Base-by-base conservation (phyloP, 1,140 invertebrate genomes). In the Drosophila mayri region DNA sequence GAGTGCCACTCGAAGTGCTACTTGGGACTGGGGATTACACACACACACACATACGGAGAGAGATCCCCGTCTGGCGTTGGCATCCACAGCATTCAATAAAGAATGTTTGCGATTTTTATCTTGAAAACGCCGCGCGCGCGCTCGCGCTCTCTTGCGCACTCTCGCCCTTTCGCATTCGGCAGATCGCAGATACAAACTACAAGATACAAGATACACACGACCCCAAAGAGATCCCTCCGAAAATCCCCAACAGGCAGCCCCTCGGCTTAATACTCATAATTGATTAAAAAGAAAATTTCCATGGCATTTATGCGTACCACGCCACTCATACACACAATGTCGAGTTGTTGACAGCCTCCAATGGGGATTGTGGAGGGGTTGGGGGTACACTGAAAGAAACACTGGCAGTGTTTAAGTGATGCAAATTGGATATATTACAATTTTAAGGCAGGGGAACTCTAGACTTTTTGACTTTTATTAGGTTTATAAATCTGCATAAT, bases 281-380 rank as follows among this genome's bases (percentile, higher is more conserved):
- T 91, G 88, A 91, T 91, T 91, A 91, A 91, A 91, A 91, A 91
- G 87, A 91, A 91, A 83, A 87, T 87, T 91, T 91, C 77, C 87
- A 91, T 84, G 83, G 83, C 87, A 81, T 91, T 85, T 91, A 87
- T 91, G 87, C 82, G 80, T 88, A 81, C 85, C 80, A 88, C 81
- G 85, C 79, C 79, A 90, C 86, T 90, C 86, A 90, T 80, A 81
- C 46, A 84, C 77, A 90, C 85, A 87, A 87, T 88, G 84, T 90
- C 80, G 84, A 87, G 55, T 87, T 88, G 84, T 88, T 87, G 84
- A 87, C 84, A 87, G 80, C 84, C 80, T 62, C 54, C 41, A 55
- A 49, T 55, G 52, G 59, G 44, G 66, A 25, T 41, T 40, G 35
- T 8, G 16, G 25, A 16, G 38, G 22, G 41, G 40, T n/a, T n/a